Evolutionary conservation across 1,140 invertebrate genomes (phyloP), one percentile per base, ranked within the genome.

Genomic region (Brachionus koreanus): DNA sequence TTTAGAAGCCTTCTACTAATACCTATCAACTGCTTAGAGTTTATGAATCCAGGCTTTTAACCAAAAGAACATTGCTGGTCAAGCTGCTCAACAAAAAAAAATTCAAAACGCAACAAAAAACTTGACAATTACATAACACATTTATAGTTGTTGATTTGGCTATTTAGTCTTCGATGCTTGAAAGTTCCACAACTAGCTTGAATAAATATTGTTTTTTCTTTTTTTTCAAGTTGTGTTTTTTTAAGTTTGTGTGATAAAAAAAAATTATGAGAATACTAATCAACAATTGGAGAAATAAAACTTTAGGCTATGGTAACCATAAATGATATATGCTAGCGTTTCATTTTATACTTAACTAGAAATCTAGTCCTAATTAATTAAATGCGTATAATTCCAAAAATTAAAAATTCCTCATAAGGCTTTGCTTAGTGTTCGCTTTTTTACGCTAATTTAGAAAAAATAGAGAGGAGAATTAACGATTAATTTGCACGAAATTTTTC

Each of bases 401-500:
- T 63, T 65, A 33, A 37, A 65, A 37, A 19, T 69, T 39, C 37
- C 16, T 39, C 33, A 69, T 69, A 39, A 69, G 35, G 37, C 37
- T 69, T 69, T 69, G 25, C 29, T 67, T 67, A 35, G n/a, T 69
- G 33, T 19, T 69, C 37, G 16, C 37, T 19, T 69, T 39, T 37
- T 39, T 37, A 39, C 65, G 49, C 49, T 57, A 25, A 57, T 57
- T 57, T 57, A 57, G 9, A 57, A 57, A 42, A 42, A 42, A 10
- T n/a, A 57, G 6, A 57, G 29, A 29, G 23, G 39, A 16, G 16
- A 37, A 37, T 19, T 39, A 69, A 69, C 65, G 33, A 69, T 69
- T 69, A 69, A 69, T 69, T 69, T 69, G 65, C 65, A 69, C 65
- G 65, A 69, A 69, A 69, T 37, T 37, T 67, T 69, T 69, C 65